Evolutionary conservation across 35 echinoderm and acorn worm species (phyloP), one percentile per base, ranked within the genome.

Genomic region (Heliocidaris erythrogramma): DNA sequence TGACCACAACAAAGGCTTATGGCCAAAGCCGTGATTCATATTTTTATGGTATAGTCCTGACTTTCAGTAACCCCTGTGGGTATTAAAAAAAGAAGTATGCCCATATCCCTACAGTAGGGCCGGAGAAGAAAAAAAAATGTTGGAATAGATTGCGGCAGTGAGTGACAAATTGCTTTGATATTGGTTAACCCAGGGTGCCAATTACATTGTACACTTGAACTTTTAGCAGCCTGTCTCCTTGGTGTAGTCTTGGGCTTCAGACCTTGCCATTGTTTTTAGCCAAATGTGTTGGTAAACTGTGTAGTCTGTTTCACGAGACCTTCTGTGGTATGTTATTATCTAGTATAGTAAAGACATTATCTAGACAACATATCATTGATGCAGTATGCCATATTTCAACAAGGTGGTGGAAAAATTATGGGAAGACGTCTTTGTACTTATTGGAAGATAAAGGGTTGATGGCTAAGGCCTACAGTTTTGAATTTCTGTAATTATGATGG

Each of bases 1-100:
- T 89, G 87, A 89, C 87, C 87, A 89, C 87, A 89, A 89, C 87
- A 89, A 89, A 89, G 87, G 31, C 87, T 48, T 78, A 78, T 6
- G 29, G 9, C 31, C 31, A 89, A 89, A 27, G 31, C 87, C 87
- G 47, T 89, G 87, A 89, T 89, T 89, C 87, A 89, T 89, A 47
- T 78, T 78, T 42, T 56, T 78, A 78, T 78, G 21, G 27, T 78
- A 78, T 78, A 2, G 65, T n/a, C 65, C 65, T n/a, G 65, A 78
- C 65, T 78, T n/a, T 0, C 14, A 78, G 27, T 78, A 78, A 78
- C 65, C 65, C 17, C 65, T 42, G 27, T 78, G 65, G 65, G 21
- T 78, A 78, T 78, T 78, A n/a, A 78, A 78, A 69, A 60, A 27
- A 78, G 65, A 78, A 78, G 65, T 78, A 27, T n/a, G 27, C 65